Evolutionary conservation across 1,140 invertebrate species (phyloP), one percentile per base, ranked within the genome.

Genomic region (Drosophila ohnishii): DNA sequence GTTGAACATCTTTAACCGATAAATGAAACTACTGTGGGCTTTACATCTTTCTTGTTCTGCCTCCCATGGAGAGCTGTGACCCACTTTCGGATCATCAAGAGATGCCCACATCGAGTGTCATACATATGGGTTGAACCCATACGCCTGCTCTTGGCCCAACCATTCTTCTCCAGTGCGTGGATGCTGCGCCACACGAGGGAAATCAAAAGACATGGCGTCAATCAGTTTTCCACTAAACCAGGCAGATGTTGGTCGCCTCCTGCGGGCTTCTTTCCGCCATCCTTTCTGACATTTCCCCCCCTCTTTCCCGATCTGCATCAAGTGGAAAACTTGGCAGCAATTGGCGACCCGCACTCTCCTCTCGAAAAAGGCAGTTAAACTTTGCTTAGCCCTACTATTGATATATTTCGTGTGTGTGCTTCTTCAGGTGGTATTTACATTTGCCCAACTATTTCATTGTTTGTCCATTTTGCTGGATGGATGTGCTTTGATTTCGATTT

Each of bases 131-230:
- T 22, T 2, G 53, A 11, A 11, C 32, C 30, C 53, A 65, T 25
- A n/a, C 19, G n/a, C 14, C 32, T 8, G 16, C 16, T 19, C 32
- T 37, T 37, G 19, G 39, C 10, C n/a, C 25, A 11, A 6, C n/a
- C 51, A 14, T 66, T 32, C 42, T 60, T 32, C 50, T 69, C 48
- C 39, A 61, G 53, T 77, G 63, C 75, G 56, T 55, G 65, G 39
- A 25, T 70, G 64, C 59, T 35, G 72, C 55, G 58, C 72, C 63
- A 73, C 80, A 85, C 77, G 61, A 80, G 80, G 80, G 81, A 85
- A 83, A 83, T 83, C 80, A 80, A 83, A 83, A 73, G 80, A 83
- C 77, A 72, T 67, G 81, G 57, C 65, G 80, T 85, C 80, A 83
- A 83, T 85, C 80, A 83, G 75, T 73, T 70, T 82, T 77, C 42